Conservation (phyloP, 2,113 vertebrate species). For the Rutilus rutilus region DNA sequence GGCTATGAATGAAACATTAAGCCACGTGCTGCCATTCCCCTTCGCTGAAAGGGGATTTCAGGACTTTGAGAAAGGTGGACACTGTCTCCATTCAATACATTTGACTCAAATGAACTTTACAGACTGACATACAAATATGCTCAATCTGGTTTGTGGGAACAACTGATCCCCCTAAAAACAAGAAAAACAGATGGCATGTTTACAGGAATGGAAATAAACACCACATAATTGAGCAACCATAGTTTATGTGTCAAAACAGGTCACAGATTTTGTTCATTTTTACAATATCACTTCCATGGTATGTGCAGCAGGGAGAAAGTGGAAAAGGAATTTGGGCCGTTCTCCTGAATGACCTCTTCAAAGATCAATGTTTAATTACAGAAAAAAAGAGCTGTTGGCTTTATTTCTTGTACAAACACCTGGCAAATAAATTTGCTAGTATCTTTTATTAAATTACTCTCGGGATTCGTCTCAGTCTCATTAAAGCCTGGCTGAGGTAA, state of each 20-base stretch:
- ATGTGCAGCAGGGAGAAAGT: constrained; percentile 30
- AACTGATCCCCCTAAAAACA: constrained; percentile 29
- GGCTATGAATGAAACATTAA: constrained; percentile 48
- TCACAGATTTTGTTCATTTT: constrained; percentile 53
- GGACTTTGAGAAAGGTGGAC: constrained; percentile 48
- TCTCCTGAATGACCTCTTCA: constrained; percentile 49
- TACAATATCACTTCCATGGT: constrained; percentile 23
- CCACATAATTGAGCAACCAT: constrained; percentile 53
- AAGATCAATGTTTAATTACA: constrained; percentile 68
- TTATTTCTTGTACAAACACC: constrained; percentile 52
- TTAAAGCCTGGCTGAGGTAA: constrained; percentile 62
- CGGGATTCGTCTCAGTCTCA: constrained; percentile 62
- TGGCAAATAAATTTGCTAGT: constrained; percentile 46
- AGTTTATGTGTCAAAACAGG: constrained; percentile 56
- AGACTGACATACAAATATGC: constrained; percentile 15
- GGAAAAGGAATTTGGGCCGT: constrained; percentile 56
- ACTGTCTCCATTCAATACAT: constrained; percentile 24
- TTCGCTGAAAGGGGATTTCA: constrained; percentile 49
- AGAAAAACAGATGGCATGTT: constrained; percentile 53
- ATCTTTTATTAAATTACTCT: constrained; percentile 63
- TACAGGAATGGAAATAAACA: constrained; percentile 63
- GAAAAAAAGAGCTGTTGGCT: constrained; percentile 52
- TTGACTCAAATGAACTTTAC: constrained; percentile 39
- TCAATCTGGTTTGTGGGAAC: constrained; percentile 51
- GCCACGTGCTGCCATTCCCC: neutral